Evolutionary conservation across 2,797 vertebrate species (phyloP).

Genomic region (Manis javanica): DNA sequence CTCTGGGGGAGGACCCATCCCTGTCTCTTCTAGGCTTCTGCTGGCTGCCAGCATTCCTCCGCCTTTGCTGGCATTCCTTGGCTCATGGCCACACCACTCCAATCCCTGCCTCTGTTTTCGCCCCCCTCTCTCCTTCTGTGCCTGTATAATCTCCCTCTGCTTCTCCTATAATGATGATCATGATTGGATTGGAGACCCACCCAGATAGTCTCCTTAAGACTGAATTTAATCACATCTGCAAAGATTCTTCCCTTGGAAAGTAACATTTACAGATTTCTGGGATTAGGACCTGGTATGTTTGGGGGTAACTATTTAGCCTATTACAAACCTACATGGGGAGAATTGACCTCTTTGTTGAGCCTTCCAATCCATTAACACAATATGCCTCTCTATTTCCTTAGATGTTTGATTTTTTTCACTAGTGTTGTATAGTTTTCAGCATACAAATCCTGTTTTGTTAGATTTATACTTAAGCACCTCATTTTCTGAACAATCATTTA

Average conservation of each 20-base stretch:
- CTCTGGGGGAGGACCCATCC: background rate
- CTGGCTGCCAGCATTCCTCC: background rate
- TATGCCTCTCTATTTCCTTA: background rate
- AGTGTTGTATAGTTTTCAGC: background rate
- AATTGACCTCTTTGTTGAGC: background rate
- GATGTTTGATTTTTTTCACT: background rate
- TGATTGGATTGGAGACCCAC: background rate
- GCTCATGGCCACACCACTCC: background rate
- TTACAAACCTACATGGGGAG: background rate
- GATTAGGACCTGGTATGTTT: background rate
- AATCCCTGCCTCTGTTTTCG: background rate
- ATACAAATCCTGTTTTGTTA: background rate
- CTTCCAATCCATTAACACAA: background rate
- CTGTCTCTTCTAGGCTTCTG: background rate
- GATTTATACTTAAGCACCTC: background rate
- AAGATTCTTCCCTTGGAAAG: background rate
- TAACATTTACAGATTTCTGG: background rate
- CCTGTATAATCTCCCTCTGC: background rate
- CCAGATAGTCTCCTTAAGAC: background rate
- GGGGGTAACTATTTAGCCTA: background rate
- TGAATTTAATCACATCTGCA: background rate
- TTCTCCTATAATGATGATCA: background rate
- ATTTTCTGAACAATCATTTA: background rate
- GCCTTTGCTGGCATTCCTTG: background rate
- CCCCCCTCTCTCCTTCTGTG: background rate